Conservation (phyloP, 2,888 invertebrate species). For the Ectemnius lituratus region DNA sequence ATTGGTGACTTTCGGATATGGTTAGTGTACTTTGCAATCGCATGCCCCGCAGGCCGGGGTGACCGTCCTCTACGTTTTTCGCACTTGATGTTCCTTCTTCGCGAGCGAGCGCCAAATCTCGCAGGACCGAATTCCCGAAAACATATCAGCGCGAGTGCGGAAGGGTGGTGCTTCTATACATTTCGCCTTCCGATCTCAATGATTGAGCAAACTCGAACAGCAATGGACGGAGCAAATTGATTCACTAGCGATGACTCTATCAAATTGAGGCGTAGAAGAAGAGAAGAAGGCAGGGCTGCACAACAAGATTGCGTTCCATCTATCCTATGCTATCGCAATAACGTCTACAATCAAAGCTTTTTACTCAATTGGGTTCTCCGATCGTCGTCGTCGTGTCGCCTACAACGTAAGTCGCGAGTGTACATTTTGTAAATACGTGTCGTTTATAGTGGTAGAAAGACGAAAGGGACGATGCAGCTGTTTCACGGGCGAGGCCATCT, state of each 20-base stretch:
- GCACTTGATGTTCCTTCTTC: slow-evolving; percentile 33
- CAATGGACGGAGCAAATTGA: neutral
- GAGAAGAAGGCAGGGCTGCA: neutral
- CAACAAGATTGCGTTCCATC: slow-evolving; percentile 25
- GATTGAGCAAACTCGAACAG: neutral
- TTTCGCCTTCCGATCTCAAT: slow-evolving; percentile 17
- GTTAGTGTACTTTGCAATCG: slow-evolving; percentile 1
- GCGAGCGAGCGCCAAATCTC: slow-evolving; percentile 45
- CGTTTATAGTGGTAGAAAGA: slow-evolving; percentile 22
- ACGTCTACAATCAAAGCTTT: slow-evolving; percentile 70
- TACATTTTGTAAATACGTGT: slow-evolving; percentile 57
- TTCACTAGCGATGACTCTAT: neutral
- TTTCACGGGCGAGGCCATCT: slow-evolving; percentile 15
- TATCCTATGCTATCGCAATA: slow-evolving; percentile 57
- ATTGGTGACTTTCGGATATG: neutral
- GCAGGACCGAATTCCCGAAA: slow-evolving; percentile 65
- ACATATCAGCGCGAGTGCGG: slow-evolving; percentile 63
- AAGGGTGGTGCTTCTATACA: slow-evolving; percentile 34
- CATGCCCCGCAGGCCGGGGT: neutral
- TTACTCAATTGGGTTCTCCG: slow-evolving; percentile 49
- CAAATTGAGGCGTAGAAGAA: neutral
- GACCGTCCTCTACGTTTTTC: neutral
- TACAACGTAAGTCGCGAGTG: slow-evolving; percentile 45
- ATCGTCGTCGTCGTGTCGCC: slow-evolving; percentile 40
- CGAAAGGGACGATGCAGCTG: slow-evolving; percentile 27